phyloP scores from a whole-genome alignment of 2,113 vertebrate genomes.

The Martes martes region DNA sequence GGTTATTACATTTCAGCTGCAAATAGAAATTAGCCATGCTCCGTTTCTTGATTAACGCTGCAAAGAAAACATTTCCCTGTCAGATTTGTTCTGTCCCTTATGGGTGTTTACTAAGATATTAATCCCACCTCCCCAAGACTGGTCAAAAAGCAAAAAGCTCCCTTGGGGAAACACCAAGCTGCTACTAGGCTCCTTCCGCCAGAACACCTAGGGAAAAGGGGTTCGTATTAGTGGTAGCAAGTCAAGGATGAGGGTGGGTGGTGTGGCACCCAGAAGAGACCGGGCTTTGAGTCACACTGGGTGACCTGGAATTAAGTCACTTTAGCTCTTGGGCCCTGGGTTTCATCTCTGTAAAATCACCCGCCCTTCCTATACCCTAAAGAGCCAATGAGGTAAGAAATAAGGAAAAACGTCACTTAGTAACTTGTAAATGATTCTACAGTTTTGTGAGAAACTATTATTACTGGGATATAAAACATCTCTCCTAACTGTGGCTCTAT shows the following conservation, averaged over 20 bases:
- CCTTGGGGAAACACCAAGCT: slow-evolving; percentile 12
- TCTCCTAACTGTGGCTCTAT: background rate
- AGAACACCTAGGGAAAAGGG: background rate
- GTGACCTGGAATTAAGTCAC: background rate
- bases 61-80: background rate
- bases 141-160: background rate
- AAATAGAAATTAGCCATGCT: slow-evolving; percentile 12
- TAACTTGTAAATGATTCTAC: background rate
- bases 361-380: background rate
- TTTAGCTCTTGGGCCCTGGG: background rate
- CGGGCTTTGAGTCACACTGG: background rate
- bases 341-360: background rate
- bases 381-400: background rate
- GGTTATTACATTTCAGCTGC: background rate
- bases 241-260: background rate
- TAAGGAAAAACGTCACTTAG: background rate
- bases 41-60: slow-evolving; percentile 20
- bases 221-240: background rate
- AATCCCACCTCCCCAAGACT: background rate
- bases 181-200: background rate
- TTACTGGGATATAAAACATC: background rate
- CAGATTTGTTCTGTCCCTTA: background rate
- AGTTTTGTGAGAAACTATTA: background rate
- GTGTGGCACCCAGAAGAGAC: background rate
- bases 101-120: background rate